Percentiles rank a stretch among this genome's conserved stretches.
These are phyloP conservation scores for Panopea generosa DNA, from an alignment of 2,888 invertebrate genomes.

Conservation along the genomic window DNA sequence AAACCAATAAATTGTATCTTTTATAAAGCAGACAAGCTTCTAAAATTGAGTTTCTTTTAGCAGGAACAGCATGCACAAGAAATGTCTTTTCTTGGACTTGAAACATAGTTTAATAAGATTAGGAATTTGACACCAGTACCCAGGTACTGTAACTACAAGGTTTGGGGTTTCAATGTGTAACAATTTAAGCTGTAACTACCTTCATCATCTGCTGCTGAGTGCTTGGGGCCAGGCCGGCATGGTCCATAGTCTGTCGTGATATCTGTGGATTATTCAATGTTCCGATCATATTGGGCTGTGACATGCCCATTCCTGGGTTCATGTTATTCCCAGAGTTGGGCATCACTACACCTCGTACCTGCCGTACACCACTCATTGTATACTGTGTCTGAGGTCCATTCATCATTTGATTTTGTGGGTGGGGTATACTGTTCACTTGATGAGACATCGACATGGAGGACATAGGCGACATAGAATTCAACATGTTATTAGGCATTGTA, in stretches of 20 bases:
- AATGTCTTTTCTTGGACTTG: too few species aligned
- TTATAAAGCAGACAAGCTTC: too few species aligned
- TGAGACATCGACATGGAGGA: slow-evolving; percentile 47
- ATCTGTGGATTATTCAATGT: slow-evolving; percentile 67
- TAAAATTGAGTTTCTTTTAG: too few species aligned
- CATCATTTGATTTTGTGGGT: slow-evolving; percentile 77
- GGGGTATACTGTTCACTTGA: slow-evolving; percentile 53
- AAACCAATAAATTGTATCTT: too few species aligned
- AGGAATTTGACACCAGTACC: too few species aligned
- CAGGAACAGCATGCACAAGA: too few species aligned
- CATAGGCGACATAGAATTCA: slow-evolving; percentile 31
- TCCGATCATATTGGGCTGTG: slow-evolving; percentile 69
- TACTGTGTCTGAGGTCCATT: slow-evolving; percentile 84
- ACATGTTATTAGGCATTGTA: slow-evolving; percentile 7
- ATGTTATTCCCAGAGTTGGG: slow-evolving; percentile 63
- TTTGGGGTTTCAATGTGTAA: too few species aligned
- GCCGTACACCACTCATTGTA: slow-evolving; percentile 71
- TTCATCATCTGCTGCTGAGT: slow-evolving; percentile 73
- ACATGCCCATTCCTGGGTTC: slow-evolving; percentile 66
- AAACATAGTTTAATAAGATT: too few species aligned
- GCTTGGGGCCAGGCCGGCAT: slow-evolving; percentile 70
- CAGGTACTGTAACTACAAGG: too few species aligned
- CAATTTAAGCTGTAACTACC: slow-evolving; percentile 69
- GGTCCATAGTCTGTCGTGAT: slow-evolving; percentile 71
- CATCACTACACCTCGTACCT: slow-evolving; percentile 64